These are phyloP conservation scores for Halcyon leucocephala DNA, from an alignment of 2,797 vertebrate genomes.

Conservation along the genomic window DNA sequence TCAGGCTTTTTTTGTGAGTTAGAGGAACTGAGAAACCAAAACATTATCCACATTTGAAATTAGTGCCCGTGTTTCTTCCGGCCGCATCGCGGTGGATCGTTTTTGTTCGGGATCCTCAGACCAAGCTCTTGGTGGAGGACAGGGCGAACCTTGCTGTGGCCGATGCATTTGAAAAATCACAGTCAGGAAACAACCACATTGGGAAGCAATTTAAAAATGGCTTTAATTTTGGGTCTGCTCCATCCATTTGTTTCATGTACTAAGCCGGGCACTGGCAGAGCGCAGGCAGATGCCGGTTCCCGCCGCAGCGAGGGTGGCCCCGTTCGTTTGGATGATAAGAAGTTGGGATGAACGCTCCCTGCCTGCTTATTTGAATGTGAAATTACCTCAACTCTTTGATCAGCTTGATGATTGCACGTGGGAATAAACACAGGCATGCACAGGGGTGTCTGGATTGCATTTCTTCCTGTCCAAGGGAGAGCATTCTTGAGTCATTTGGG, in stretches of 20 bases:
- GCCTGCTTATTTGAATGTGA: constrained; percentile 31
- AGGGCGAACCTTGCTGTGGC: background rate
- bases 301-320: background rate
- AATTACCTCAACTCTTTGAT: constrained; percentile 8
- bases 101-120: background rate
- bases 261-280: background rate
- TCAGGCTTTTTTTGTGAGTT: background rate
- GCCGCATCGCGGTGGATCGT: accelerated
- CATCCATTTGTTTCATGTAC: background rate
- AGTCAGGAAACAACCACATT: background rate
- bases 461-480: background rate
- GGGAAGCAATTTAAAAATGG: constrained; percentile 31
- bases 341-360: background rate
- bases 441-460: background rate
- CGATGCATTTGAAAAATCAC: background rate
- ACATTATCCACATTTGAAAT: background rate
- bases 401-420: background rate
- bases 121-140: background rate
- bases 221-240: background rate
- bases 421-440: background rate
- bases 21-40: background rate
- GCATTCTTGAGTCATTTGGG: background rate
- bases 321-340: constrained; percentile 13
- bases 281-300: background rate
- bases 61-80: accelerated